Evolutionary conservation across 2,888 invertebrate species (phyloP).

Genomic region (Nasonovia ribisnigri): DNA sequence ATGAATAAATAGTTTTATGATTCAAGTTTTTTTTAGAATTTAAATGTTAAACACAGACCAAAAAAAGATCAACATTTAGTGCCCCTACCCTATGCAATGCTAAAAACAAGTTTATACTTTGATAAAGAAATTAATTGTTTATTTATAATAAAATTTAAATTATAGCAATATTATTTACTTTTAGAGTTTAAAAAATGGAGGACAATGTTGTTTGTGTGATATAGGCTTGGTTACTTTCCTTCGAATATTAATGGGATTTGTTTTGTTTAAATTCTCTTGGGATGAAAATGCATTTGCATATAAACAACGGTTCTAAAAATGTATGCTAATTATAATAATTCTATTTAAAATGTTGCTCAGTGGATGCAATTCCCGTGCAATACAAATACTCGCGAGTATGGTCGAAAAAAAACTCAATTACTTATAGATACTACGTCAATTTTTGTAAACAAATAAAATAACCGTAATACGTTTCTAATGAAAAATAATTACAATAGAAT

Average conservation of each 20-base stretch:
- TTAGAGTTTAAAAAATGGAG: neutral
- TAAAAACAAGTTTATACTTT: neutral
- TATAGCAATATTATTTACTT: neutral
- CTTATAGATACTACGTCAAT: neutral
- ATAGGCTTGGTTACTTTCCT: neutral
- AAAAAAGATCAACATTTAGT: neutral
- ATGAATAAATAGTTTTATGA: neutral
- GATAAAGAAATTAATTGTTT: neutral
- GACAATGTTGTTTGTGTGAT: neutral
- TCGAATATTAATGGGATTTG: neutral
- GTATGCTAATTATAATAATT: neutral
- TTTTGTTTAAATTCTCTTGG: neutral
- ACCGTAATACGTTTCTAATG: neutral
- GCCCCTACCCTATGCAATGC: neutral
- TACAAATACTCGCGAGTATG: neutral
- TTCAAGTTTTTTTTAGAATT: neutral
- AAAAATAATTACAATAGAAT: neutral
- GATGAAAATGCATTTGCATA: neutral
- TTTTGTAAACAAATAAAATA: neutral
- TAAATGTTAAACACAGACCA: neutral
- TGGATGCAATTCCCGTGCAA: neutral
- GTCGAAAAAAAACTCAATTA: neutral
- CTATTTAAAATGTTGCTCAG: neutral
- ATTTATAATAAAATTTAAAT: neutral
- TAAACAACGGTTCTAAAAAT: neutral